Percentiles rank a stretch among this genome's conserved stretches.
Conservation (phyloP, 1,140 invertebrate genomes). For the Procambarus clarkii region DNA sequence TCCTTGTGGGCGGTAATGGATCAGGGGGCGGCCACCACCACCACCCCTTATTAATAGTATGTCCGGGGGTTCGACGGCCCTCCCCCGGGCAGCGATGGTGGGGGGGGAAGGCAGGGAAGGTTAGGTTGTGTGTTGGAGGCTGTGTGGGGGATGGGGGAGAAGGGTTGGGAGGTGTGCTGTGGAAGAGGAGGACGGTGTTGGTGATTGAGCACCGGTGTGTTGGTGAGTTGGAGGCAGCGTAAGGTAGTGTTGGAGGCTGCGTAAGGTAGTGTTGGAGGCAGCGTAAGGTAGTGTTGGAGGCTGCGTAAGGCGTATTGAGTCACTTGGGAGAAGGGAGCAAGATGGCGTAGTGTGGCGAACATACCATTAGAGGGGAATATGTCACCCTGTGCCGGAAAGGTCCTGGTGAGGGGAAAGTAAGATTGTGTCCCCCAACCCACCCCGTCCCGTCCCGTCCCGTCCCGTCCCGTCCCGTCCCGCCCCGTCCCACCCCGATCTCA, state of each 20-base stretch:
- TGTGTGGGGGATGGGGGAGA: background rate
- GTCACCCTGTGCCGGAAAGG: too few species aligned
- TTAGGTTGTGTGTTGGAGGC: background rate
- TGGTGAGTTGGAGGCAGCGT: background rate
- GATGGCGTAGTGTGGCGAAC: background rate
- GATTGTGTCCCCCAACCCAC: too few species aligned
- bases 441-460: too few species aligned
- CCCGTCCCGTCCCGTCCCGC: too few species aligned
- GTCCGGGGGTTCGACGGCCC: background rate
- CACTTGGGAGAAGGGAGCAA: background rate
- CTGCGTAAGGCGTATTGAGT: background rate
- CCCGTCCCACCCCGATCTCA: too few species aligned
- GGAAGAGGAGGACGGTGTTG: background rate
- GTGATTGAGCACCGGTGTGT: background rate
- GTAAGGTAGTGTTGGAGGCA: background rate
- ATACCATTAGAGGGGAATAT: too few species aligned
- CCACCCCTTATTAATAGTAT: background rate
- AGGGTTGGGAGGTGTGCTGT: background rate
- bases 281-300: background rate
- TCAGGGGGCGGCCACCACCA: background rate
- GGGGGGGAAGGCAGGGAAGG: background rate
- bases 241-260: background rate
- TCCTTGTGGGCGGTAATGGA: background rate
- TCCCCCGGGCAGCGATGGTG: background rate
- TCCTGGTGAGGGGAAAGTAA: too few species aligned